Percentiles rank a stretch among this genome's conserved stretches.
phyloP scores from a whole-genome alignment of 2,113 vertebrate species.

The Tachysurus vachellii region DNA sequence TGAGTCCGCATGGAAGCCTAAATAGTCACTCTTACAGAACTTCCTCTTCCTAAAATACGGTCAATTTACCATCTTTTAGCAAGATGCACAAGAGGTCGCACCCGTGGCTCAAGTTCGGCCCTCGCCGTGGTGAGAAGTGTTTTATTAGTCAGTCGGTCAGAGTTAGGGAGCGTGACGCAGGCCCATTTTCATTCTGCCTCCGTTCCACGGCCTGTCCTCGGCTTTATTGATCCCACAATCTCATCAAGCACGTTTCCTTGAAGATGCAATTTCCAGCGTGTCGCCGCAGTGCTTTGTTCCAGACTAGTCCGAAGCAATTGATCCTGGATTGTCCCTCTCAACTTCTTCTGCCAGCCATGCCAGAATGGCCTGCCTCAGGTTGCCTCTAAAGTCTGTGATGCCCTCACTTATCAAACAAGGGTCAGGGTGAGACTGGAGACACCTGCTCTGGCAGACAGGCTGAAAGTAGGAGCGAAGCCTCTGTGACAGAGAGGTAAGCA shows the following conservation, averaged over 20 bases:
- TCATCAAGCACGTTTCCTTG: constrained; percentile 76
- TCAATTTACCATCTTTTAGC: constrained; percentile 41
- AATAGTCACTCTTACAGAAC: constrained; percentile 23
- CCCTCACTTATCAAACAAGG: constrained; percentile 56
- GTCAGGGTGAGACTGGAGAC: constrained; percentile 12
- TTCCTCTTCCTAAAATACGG: constrained; percentile 15
- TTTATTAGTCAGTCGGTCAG: constrained; percentile 62
- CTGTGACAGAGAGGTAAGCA: background rate
- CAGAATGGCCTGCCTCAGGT: constrained; percentile 46
- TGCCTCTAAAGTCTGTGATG: background rate
- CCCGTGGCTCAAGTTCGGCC: constrained; percentile 34
- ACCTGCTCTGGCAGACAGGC: background rate
- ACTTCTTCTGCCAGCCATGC: constrained; percentile 33
- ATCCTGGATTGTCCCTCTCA: constrained; percentile 56
- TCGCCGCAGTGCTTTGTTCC: constrained; percentile 70
- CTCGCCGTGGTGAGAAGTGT: constrained; percentile 61
- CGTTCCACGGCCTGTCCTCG: constrained; percentile 51
- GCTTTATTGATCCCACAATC: constrained; percentile 72
- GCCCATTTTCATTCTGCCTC: constrained; percentile 65
- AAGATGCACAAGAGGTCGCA: constrained; percentile 50
- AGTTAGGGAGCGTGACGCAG: constrained; percentile 53
- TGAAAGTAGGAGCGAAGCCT: background rate
- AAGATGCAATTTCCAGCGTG: constrained; percentile 77
- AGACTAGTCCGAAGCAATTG: constrained; percentile 62
- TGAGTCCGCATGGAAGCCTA: background rate